Base-by-base conservation (phyloP, 1,140 invertebrate genomes). In the Bombus sibiricus region DNA sequence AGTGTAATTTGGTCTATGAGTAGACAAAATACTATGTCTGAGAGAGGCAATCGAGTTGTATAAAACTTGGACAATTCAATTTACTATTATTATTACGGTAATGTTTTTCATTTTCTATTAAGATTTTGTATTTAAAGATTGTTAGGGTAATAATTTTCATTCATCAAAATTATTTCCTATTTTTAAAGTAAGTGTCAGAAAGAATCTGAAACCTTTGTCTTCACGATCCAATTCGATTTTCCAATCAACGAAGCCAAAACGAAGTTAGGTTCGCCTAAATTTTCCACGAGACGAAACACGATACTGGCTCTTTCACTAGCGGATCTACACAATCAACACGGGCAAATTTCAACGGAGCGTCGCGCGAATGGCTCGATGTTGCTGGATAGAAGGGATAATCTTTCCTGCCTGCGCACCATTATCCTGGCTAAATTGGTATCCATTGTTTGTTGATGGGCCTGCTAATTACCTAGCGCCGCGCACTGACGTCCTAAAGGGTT, bases 371-470 rank as follows among this genome's bases (percentile, higher is more conserved):
- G 73, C 22, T 77, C n/a, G 73, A 25, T 59, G 76, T 66, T 83
- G 66, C 81, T 57, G 80, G 86, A 89, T 87, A 89, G 88, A 84
- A 89, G 81, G 81, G 88, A 89, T 89, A 89, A 90, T 90, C 89
- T 90, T 90, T 90, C 88, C 69, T 89, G 85, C 66, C 47, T 39
- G 72, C 66, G 76, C 81, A 71, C 87, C 83, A 87, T 92, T 92
- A 91, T 92, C 86, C 74, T 25, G 77, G 68, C 86, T 83, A 92
- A 92, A 92, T 92, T 92, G 91, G 89, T 91, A 89, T 88, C 86
- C 91, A 92, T 92, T 92, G 90, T 92, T 92, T 91, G 90, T 85
- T 88, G 88, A 89, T 90, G 88, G 86, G 77, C 77, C 82, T 57
- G 90, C 89, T 92, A 92, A 92, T 92, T 92, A 92, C 90, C 90